A percentile compares a stretch with the other conserved stretches of the same genome.
These are phyloP conservation scores for Gryllus bimaculatus DNA, from an alignment of 1,140 invertebrate genomes.

Conservation along the genomic window DNA sequence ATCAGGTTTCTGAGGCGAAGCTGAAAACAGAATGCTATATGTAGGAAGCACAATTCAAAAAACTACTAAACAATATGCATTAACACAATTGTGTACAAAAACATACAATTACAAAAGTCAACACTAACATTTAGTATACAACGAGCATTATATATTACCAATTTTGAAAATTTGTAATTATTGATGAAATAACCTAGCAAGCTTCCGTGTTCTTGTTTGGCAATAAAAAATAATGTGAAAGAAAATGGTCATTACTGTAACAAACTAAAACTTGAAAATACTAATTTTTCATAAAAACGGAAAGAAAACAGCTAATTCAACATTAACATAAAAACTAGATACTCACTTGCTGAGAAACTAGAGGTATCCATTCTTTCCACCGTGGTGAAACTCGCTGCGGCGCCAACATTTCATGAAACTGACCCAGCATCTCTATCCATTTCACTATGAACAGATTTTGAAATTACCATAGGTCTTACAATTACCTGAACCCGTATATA, in stretches of 20 bases:
- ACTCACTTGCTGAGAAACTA: conserved; percentile 28
- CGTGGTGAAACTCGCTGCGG: conserved; percentile 8
- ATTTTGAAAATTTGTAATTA: no score
- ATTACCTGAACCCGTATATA: neutral
- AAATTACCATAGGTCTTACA: neutral
- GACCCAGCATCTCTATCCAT: conserved; percentile 3
- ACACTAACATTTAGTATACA: no score
- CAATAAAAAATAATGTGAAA: no score
- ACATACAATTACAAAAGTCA: no score
- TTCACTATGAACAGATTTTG: neutral
- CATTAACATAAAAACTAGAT: neutral
- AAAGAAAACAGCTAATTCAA: neutral
- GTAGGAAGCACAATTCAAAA: neutral
- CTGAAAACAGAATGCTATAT: conserved; percentile 33
- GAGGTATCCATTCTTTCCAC: conserved; percentile 28
- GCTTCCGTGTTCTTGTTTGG: no score
- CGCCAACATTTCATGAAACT: conserved; percentile 13
- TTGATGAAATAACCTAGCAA: no score
- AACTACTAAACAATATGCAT: neutral
- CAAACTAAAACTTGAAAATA: no score
- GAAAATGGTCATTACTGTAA: no score
- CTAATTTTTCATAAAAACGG: neutral
- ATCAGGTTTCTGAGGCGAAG: conserved; percentile 61
- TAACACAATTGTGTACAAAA: neutral
- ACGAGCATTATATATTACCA: no score